Evolutionary conservation across 2,888 invertebrate genomes (phyloP), one percentile per base, ranked within the genome.

Genomic region (Chironomus riparius): DNA sequence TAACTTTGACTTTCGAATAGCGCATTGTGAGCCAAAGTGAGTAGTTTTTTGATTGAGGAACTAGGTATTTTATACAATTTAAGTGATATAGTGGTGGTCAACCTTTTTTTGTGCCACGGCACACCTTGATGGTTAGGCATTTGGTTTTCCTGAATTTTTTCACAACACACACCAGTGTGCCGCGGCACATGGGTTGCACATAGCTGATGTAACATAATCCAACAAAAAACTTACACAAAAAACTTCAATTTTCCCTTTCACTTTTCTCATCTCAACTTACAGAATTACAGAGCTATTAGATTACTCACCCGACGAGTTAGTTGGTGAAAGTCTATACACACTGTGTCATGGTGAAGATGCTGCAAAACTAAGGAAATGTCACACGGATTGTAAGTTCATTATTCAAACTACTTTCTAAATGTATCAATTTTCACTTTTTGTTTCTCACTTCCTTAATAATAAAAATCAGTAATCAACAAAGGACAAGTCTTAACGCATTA

Each of bases 401-500:
- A 62, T 5, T 62, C 38, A 50, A 1, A 50, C 15, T 15, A n/a
- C 76, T 61, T 76, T 48, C 24, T 24, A 72, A 28, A 72, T 18
- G 15, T 15, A 18, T 56, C 18, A 56, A 50, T 15, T 50, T 50
- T 56, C 3, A 68, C 56, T 47, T 47, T 70, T 50, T 73, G 28
- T 12, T 62, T 3, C 68, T 77, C 24, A 68, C 56, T 77, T 76
- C 38, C 38, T 38, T 38, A 10, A 2, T 38, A 38, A 38, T 38
- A 38, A 38, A 38, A 10, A 89, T 18, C 87, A 97, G 97, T 97
- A 85, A 92, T 97, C 82, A 91, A 93, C 85, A 98, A 98, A 85
- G 97, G 98, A 15, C 98, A 98, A 86, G 96, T 97, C 77, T 87
- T 97, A 83, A 97, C 97, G 15, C 95, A 95, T 84, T 98, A 97